Base-by-base conservation (phyloP, 2,113 vertebrate genomes). In the Anser cygnoides region DNA sequence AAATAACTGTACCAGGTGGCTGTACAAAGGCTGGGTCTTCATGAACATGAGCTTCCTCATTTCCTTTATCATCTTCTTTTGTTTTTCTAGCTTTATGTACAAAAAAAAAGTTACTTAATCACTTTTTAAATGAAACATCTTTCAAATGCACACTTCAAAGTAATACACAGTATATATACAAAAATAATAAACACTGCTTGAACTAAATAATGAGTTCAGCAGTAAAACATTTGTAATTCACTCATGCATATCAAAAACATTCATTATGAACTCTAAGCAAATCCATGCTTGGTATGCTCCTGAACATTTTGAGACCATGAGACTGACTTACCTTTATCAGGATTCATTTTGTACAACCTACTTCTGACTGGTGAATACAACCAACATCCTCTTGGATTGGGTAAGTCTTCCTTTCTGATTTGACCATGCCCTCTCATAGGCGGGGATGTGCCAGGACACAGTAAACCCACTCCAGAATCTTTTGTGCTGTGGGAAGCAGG, bases 381-480 rank as follows among this genome's bases (percentile, higher is more conserved):
- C 98, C 98, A 98, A 77, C 95, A 97, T 10, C 98, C 98, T 26
- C 93, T 96, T 39, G 88, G 91, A 73, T 68, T 15, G 66, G 93
- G 94, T 23, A 62, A 10, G 4, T 58, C 86, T 50, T 96, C 96
- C 80, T 84, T 96, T 57, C 94, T 93, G 52, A 74, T 82, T 57
- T 91, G 92, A 55, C 46, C 58, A 18, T 33, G 83, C 26, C 79
- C 91, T 90, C 95, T 97, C 21, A 91, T 90, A 37, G 97, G 2
- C 25, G 97, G 91, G 70, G 96, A 98, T 18, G 98, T 96, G 33
- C 98, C 94, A 81, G 97, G 96, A 63, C 96, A 98, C 43, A 96
- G 98, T 28, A 98, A 97, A 77, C 98, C 98, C 26, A 99, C 85
- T 15, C 99, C 99, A 58, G 99, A 99, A 95, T 99, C 99, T 71